A percentile compares a stretch with the other conserved stretches of the same genome.
phyloP scores from a whole-genome alignment of 2,797 vertebrate genomes.

The Sebastes iracundus region DNA sequence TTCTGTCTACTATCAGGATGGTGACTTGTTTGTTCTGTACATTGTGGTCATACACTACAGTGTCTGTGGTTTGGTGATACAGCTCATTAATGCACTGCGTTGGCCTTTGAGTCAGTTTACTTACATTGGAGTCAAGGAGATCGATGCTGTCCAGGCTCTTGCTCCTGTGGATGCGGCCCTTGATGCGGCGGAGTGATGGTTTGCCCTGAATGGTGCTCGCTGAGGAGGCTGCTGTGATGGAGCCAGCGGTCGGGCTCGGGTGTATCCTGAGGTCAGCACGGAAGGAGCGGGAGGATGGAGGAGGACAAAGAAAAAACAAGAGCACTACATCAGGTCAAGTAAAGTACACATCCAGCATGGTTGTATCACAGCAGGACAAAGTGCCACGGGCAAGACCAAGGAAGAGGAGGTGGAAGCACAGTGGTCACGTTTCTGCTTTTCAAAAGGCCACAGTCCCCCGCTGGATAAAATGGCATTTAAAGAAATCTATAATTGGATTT shows the following conservation, averaged over 20 bases:
- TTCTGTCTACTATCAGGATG: background rate
- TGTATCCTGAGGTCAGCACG: slow-evolving; percentile 86
- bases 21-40: background rate
- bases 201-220: slow-evolving; percentile 89
- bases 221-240: slow-evolving; percentile 88
- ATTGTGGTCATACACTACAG: background rate
- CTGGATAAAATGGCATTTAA: slow-evolving; percentile 69
- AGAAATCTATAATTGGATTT: slow-evolving; percentile 67
- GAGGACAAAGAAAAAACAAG: slow-evolving; percentile 42
- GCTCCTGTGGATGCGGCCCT: slow-evolving; percentile 95
- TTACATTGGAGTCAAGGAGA: slow-evolving; percentile 95
- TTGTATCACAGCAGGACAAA: slow-evolving; percentile 39
- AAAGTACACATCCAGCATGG: slow-evolving; percentile 11
- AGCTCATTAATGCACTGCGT: background rate
- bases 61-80: slow-evolving; percentile 2
- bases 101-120: slow-evolving; percentile 68
- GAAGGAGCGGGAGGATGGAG: background rate
- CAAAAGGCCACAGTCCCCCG: slow-evolving; percentile 64
- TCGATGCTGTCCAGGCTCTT: slow-evolving; percentile 95
- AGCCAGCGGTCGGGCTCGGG: slow-evolving; percentile 89
- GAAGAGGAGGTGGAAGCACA: slow-evolving; percentile 14
- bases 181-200: slow-evolving; percentile 95
- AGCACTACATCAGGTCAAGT: slow-evolving; percentile 40
- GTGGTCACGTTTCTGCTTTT: slow-evolving; percentile 31
- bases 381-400: slow-evolving; percentile 26